Evolutionary conservation across 2,888 invertebrate species (phyloP).

Genomic region (Limenitis camilla): DNA sequence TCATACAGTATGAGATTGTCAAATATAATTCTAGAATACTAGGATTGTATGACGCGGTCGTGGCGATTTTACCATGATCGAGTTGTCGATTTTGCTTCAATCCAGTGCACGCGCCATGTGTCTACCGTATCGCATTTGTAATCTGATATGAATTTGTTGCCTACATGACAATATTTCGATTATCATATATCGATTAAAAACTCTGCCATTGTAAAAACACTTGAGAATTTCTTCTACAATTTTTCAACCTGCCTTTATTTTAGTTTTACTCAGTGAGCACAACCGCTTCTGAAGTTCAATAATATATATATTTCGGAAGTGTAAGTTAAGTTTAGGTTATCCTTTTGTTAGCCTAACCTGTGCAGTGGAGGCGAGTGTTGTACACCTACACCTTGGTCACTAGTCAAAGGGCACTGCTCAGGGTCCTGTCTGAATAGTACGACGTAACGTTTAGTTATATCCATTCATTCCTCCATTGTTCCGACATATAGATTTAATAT

Average conservation of each 20-base stretch:
- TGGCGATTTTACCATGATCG: constrained; percentile 48
- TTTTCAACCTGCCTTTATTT: not conserved
- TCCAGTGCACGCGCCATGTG: constrained; percentile 56
- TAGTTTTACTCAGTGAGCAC: too few relatives aligned
- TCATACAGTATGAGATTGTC: constrained; percentile 26
- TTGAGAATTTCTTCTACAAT: not conserved
- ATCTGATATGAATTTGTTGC: constrained; percentile 50
- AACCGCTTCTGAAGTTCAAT: not conserved
- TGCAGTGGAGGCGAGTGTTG: not conserved
- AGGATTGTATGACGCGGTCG: constrained; percentile 32
- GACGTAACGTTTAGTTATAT: too few relatives aligned
- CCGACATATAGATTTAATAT: too few relatives aligned
- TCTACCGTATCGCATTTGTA: constrained; percentile 49
- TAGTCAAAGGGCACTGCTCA: too few relatives aligned
- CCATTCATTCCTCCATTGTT: too few relatives aligned
- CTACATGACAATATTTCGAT: constrained; percentile 28
- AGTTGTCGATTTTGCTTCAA: constrained; percentile 54
- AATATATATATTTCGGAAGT: too few relatives aligned
- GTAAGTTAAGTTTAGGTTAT: too few relatives aligned
- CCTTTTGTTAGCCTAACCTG: too few relatives aligned
- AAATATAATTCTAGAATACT: constrained; percentile 15
- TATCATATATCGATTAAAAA: constrained; percentile 13
- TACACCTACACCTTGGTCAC: too few relatives aligned
- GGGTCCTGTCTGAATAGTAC: too few relatives aligned
- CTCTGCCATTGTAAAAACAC: not conserved